Conservation (phyloP, 64 coral and sea anemone species). For the Stylophora pistillata region DNA sequence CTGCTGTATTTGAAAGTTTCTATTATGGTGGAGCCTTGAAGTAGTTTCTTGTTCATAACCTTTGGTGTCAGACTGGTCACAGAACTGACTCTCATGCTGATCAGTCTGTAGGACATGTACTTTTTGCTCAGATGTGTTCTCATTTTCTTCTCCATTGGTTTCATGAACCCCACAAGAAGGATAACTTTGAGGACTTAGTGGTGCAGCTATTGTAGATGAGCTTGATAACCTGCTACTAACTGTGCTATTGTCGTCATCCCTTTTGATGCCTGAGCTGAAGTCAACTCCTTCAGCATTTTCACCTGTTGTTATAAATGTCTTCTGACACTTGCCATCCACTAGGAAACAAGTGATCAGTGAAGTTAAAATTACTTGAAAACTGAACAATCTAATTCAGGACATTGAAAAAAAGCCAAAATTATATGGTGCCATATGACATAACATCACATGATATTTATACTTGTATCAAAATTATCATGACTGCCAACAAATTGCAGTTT, state of each 20-base stretch:
- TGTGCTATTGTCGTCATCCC: neutral
- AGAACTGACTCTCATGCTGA: too few relatives aligned
- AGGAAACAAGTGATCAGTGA: neutral
- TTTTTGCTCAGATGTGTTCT: neutral
- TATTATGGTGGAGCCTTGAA: too few relatives aligned
- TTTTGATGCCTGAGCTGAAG: neutral
- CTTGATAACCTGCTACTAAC: conserved; percentile 18
- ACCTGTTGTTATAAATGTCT: neutral
- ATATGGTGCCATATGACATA: too few relatives aligned
- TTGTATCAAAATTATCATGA: too few relatives aligned
- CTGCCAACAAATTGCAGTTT: too few relatives aligned
- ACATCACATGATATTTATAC: too few relatives aligned
- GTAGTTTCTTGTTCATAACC: neutral
- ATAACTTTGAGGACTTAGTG: neutral
- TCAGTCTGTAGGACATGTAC: neutral
- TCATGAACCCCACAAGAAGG: neutral
- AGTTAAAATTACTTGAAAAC: neutral
- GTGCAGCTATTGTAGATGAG: conserved; percentile 8
- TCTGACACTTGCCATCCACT: neutral
- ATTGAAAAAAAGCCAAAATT: too few relatives aligned
- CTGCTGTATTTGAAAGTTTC: too few relatives aligned
- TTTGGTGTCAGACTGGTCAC: too few relatives aligned
- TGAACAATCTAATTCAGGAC: too few relatives aligned
- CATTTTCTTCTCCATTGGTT: neutral
- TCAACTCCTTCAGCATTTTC: neutral